Evolutionary conservation across 2,113 vertebrate genomes (phyloP), one percentile per base, ranked within the genome.

Genomic region (Corythoichthys haematopterus): DNA sequence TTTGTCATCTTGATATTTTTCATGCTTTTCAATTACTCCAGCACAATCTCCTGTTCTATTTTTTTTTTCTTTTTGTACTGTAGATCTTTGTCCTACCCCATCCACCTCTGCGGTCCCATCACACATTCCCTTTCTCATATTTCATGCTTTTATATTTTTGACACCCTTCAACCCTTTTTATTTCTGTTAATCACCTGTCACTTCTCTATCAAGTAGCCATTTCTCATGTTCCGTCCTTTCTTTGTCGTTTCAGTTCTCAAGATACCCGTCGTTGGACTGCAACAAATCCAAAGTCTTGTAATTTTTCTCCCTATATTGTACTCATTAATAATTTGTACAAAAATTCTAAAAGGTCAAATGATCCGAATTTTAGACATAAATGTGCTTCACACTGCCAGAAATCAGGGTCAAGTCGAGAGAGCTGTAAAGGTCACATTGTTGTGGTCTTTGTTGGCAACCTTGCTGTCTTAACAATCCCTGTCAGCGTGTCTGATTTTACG

Each of bases 161-260:
- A 55, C 52, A 55, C 2, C 10, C 62, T 1, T 70, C 60, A 58
- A 55, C 58, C 71, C 72, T 66, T 63, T 51, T 50, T 71, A 53
- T 48, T 11, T 51, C 55, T 45, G 20, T 6, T 75, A 73, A 76
- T 72, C 77, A 75, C 52, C 45, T 65, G 48, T 75, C 62, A 20
- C 64, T 36, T 57, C 55, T 36, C 20, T 33, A 57, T 57, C 55
- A 35, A 16, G 8, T 4, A 16, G 4, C 62, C 38, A 43, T 48
- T 60, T n/a, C 56, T 75, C 72, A 53, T 57, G 33, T 28, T 73
- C 45, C 65, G 57, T 36, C 48, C 66, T 1, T 36, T 73, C 46
- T 66, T 63, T 40, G 48, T 64, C 0, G 5, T 43, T 38, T 40
- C 53, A 56, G 63, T 47, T 65, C 47, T 13, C 12, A 14, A 20